Evolutionary conservation across 1,140 invertebrate species (phyloP), one percentile per base, ranked within the genome.

Genomic region (Bombus haemorrhoidalis): DNA sequence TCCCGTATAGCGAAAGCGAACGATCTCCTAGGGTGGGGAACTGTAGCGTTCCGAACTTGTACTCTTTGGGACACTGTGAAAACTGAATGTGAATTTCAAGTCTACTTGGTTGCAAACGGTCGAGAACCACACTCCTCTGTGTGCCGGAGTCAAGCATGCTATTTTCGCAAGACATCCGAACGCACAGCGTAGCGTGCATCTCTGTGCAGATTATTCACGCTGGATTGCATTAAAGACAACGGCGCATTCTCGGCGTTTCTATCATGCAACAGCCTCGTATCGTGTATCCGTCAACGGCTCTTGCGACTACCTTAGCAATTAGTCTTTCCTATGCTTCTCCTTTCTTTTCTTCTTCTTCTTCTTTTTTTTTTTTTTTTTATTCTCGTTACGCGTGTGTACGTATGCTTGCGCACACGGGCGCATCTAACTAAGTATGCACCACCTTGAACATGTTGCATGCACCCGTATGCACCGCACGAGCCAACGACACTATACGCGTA

Each of bases 201-300:
- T 68, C 25, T 64, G 6, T 18, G 25, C 18, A 22, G 72, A 83
- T 83, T 83, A 83, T 83, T 83, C 59, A 47, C 43, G 34, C 12
- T 12, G 59, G 41, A 18, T 53, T 53, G 72, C 57, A 34, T 81
- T 59, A 59, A 72, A 81, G 72, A 75, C 39, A 82, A 74, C 79
- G 79, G 9, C 53, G 71, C 80, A 62, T 74, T 73, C 37, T 72
- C 34, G 6, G 22, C 47, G 69, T 59, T 81, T 82, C 80, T 47
- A 59, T 64, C 80, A 22, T 41, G 53, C 53, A 39, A 39, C 43
- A 74, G 37, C 53, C 53, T 62, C 8, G 69, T 25, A 37, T n/a
- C 80, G 13, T 83, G 43, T 68, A 83, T 83, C 62, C 62, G 43
- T 83, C 73, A 28, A 77, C 73, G 81, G 25, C n/a, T 82, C 69